Conservation (phyloP, 2,113 vertebrate genomes). For the Anhinga anhinga region DNA sequence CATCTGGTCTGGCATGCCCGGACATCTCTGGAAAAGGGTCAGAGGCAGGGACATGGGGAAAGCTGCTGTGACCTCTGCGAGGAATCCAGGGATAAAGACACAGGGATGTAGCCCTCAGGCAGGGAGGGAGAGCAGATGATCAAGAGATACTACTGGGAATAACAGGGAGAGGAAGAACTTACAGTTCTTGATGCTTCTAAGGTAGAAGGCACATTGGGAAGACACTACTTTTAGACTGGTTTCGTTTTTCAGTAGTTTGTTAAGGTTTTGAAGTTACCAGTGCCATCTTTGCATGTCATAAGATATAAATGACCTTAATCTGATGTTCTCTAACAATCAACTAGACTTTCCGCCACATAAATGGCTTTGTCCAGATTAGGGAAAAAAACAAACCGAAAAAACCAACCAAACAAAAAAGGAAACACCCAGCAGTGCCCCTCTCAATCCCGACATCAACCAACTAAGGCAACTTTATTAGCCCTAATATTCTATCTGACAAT, state of each 20-base stretch:
- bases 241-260: background rate
- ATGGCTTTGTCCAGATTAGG: background rate
- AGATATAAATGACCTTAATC: background rate
- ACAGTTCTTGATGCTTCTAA: background rate
- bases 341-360: background rate
- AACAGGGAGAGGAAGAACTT: background rate
- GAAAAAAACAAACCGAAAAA: background rate
- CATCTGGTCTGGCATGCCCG: fast-evolving
- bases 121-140: background rate
- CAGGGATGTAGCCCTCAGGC: background rate
- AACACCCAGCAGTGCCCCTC: background rate
- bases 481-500: fast-evolving
- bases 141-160: background rate
- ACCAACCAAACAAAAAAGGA: background rate
- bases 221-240: background rate
- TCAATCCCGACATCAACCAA: background rate
- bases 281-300: background rate
- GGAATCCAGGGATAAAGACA: background rate
- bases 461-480: background rate
- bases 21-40: background rate
- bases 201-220: background rate
- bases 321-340: background rate
- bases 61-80: fast-evolving
- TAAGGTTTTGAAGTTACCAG: background rate
- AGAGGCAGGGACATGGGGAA: background rate